A percentile compares a stretch with the other conserved stretches of the same genome.
phyloP scores from a whole-genome alignment of 2,888 invertebrate genomes.

The Ganaspis brasiliensis region DNA sequence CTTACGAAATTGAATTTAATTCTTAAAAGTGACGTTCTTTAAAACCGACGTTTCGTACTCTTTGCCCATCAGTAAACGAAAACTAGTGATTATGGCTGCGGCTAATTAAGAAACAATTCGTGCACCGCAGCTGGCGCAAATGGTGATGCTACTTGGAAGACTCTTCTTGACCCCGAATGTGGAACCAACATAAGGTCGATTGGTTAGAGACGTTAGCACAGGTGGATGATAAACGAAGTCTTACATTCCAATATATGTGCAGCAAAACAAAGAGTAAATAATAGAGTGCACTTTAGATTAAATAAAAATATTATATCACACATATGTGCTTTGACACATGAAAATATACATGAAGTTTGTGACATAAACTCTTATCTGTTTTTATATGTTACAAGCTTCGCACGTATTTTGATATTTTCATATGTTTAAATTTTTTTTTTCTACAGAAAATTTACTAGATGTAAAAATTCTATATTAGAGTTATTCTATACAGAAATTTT shows the following conservation, averaged over 20 bases:
- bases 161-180: conserved; percentile 64
- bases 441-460: too few species aligned
- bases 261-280: not conserved
- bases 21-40: too few species aligned
- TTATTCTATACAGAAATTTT: too few species aligned
- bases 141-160: conserved; percentile 62
- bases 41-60: too few species aligned
- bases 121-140: conserved; percentile 68
- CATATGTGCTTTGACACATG: too few species aligned
- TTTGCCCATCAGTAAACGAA: conserved; percentile 14
- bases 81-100: conserved; percentile 67
- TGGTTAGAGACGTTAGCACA: conserved; percentile 53
- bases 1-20: too few species aligned
- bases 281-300: not conserved
- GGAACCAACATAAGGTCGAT: conserved; percentile 69
- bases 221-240: conserved; percentile 19
- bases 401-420: too few species aligned
- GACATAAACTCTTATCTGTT: not conserved
- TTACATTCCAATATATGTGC: not conserved
- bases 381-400: too few species aligned
- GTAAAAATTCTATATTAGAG: too few species aligned
- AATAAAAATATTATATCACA: too few species aligned
- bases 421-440: too few species aligned
- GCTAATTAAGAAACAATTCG: conserved; percentile 72
- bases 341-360: too few species aligned